Percentiles rank a stretch among this genome's conserved stretches.
Conservation (phyloP, 1,140 invertebrate species). For the Nephila pilipes region DNA sequence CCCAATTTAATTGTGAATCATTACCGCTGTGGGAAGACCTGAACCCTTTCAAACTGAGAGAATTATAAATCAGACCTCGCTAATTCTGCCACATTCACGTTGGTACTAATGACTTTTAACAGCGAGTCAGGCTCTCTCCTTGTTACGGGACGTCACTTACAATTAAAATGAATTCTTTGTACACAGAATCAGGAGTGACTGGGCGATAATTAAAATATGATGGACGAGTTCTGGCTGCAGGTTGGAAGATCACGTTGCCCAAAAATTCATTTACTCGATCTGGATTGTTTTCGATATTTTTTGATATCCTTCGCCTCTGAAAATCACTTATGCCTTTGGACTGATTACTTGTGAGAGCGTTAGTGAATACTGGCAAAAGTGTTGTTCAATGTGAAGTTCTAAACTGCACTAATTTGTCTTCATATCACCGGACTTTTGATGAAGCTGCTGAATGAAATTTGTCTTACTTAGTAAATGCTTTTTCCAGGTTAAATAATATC, state of each 20-base stretch:
- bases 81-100: constrained; percentile 60
- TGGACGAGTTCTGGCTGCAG: constrained; percentile 22
- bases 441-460: not conserved
- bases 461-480: not conserved
- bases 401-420: not conserved
- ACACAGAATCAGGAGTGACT: constrained; percentile 44
- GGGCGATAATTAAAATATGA: constrained; percentile 68
- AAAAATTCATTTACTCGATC: constrained; percentile 10
- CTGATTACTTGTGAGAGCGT: not conserved
- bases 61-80: constrained; percentile 67
- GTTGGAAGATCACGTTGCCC: not conserved
- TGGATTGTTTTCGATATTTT: not conserved
- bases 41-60: constrained; percentile 60
- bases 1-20: constrained; percentile 70
- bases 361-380: not conserved
- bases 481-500: not conserved
- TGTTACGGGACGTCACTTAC: constrained; percentile 63
- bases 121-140: constrained; percentile 1
- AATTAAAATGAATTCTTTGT: constrained; percentile 63
- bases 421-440: not conserved
- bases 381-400: not conserved
- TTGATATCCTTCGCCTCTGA: not conserved
- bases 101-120: constrained; percentile 66
- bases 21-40: constrained; percentile 53
- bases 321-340: not conserved